Evolutionary conservation across 1,140 invertebrate genomes (phyloP).

Genomic region (Heliconius hermathena): DNA sequence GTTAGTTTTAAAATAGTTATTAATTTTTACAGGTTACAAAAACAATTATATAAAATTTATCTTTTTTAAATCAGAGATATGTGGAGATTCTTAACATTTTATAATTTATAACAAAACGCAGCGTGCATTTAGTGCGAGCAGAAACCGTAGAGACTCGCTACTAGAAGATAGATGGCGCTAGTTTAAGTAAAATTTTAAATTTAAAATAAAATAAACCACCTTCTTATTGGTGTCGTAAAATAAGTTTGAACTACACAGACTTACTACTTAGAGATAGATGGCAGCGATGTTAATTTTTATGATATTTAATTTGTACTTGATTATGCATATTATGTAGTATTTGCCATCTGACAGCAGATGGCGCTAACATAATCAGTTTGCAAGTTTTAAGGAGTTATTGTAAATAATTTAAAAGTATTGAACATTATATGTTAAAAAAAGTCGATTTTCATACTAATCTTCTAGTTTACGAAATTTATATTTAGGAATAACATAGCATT

Average conservation of each 20-base stretch:
- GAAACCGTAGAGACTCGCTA: constrained; percentile 37
- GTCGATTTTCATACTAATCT: not conserved
- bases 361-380: not conserved
- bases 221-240: too few relatives aligned
- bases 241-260: too few relatives aligned
- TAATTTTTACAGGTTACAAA: not conserved
- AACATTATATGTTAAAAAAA: not conserved
- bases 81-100: too few relatives aligned
- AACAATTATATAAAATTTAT: too few relatives aligned
- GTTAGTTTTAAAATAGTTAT: not conserved
- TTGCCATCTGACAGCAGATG: not conserved
- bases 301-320: too few relatives aligned
- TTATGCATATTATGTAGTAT: not conserved
- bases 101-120: constrained; percentile 39
- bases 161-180: not conserved
- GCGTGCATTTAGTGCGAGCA: constrained; percentile 74
- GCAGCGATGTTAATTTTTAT: too few relatives aligned
- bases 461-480: not conserved
- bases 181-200: not conserved
- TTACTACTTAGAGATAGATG: too few relatives aligned
- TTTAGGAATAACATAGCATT: not conserved
- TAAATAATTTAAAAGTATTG: not conserved
- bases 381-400: not conserved
- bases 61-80: too few relatives aligned
- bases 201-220: too few relatives aligned